These are phyloP conservation scores for Coenobita brevimanus DNA, from an alignment of 1,140 invertebrate genomes.

Conservation along the genomic window DNA sequence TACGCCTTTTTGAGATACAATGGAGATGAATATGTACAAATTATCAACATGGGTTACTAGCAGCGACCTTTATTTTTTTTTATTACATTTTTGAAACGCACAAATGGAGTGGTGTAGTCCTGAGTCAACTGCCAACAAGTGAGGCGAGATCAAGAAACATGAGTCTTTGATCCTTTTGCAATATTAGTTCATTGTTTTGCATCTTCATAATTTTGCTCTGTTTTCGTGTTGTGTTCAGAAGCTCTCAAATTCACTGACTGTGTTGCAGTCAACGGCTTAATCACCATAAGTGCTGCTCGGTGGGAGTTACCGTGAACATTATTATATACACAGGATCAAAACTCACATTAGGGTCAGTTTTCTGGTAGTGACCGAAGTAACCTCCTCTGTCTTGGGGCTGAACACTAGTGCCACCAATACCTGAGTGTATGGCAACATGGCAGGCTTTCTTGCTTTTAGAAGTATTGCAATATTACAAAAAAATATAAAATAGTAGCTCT, in stretches of 20 bases:
- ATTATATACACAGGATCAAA: constrained; percentile 55
- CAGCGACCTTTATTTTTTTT: constrained; percentile 49
- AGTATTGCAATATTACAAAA: constrained; percentile 9
- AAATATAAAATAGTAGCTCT: constrained; percentile 14
- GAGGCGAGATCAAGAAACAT: constrained; percentile 63
- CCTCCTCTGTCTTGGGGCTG: constrained; percentile 34
- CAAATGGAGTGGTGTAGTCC: constrained; percentile 52
- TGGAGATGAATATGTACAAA: constrained; percentile 54
- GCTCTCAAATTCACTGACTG: constrained; percentile 40
- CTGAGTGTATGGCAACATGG: constrained; percentile 63
- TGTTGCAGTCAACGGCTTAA: constrained; percentile 31
- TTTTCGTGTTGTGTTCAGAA: constrained; percentile 16
- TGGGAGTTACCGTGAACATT: constrained; percentile 45
- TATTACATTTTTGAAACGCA: constrained; percentile 42
- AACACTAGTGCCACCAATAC: constrained; percentile 62
- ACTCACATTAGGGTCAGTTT: constrained; percentile 33
- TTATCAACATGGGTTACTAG: constrained; percentile 55
- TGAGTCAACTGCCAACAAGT: constrained; percentile 60
- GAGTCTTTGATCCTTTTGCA: constrained; percentile 34
- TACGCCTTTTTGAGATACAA: constrained; percentile 62
- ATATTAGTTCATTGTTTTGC: constrained; percentile 15
- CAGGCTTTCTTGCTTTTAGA: constrained; percentile 34
- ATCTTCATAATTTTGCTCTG: neutral
- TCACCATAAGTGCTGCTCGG: constrained; percentile 48
- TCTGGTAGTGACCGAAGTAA: constrained; percentile 29